phyloP scores from a whole-genome alignment of 1,140 invertebrate species.

The Colletes gigas region DNA sequence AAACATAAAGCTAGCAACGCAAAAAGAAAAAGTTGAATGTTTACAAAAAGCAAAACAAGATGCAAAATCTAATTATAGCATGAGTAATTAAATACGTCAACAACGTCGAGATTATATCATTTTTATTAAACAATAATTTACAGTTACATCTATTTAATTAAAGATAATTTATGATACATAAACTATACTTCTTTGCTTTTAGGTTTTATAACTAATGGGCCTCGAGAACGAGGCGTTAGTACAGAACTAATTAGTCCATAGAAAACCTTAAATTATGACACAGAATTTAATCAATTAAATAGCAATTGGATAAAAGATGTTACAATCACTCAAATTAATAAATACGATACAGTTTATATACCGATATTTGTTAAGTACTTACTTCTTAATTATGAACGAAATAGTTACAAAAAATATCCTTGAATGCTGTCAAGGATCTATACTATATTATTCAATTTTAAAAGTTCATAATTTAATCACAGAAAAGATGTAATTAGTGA shows the following conservation, averaged over 20 bases:
- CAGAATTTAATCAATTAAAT: conserved; percentile 70
- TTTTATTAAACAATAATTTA: not conserved
- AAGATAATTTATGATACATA: not conserved
- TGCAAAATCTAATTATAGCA: conserved; percentile 91
- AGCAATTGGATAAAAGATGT: conserved; percentile 69
- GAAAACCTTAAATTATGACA: conserved; percentile 72
- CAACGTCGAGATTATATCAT: conserved; percentile 82
- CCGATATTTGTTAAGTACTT: too few species aligned
- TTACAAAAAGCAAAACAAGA: conserved; percentile 89
- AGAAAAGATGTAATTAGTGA: too few species aligned
- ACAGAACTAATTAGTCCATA: conserved; percentile 86
- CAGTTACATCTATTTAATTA: not conserved
- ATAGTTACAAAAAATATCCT: too few species aligned
- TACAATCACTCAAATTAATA: conserved; percentile 69
- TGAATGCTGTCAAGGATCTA: too few species aligned
- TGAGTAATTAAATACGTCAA: conserved; percentile 94
- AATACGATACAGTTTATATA: conserved; percentile 66
- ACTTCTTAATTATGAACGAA: too few species aligned
- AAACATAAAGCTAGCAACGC: conserved; percentile 90
- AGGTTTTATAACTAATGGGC: conserved; percentile 82
- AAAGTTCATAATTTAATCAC: too few species aligned
- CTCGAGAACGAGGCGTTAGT: conserved; percentile 94
- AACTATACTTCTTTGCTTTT: conserved; percentile 20
- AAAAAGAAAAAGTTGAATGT: conserved; percentile 91
- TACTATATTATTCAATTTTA: too few species aligned